Base-by-base conservation (phyloP, 2,888 invertebrate species). In the Netelia virgata region DNA sequence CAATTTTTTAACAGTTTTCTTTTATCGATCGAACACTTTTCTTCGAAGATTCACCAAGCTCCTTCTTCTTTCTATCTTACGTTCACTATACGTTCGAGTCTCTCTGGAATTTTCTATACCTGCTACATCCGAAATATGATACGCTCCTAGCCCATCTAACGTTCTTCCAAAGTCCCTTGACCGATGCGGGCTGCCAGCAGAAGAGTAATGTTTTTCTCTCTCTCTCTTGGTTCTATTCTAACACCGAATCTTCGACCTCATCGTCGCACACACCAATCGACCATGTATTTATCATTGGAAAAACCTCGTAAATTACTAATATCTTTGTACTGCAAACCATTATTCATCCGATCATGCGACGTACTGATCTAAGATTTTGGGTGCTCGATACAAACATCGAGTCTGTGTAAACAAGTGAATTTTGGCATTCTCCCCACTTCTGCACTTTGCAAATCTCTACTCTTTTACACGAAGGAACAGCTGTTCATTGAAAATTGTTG, bases 1-100 rank as follows among this genome's bases (percentile, higher is more conserved):
- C 73, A 6, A 11, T 59, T 28, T 53, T 64, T 64, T 23, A 1
- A 14, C 57, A 23, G n/a, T 9, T 66, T 68, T 18, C n/a, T 47
- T 68, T 70, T 43, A 43, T 23, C 18, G 16, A 16, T 57, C 57
- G 14, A 14, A 14, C 47, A 8, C 57, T 57, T 57, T 18, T 18
- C 10, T 47, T 47, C 11, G 47, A 47, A 14, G 47, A 14, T 3
- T 47, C 11, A 47, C 1, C 10, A 14, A 47, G 3, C 14, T 47
- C 47, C 14, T 47, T 47, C 14, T 47, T 47, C 47, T 11, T 47
- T 47, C 14, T 14, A 47, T 47, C 8, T 47, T 11, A 47, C 3
- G 10, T 47, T 47, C 47, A 47, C 47, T 14, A 47, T 47, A 14
- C 11, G 14, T 14, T 10, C 0, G 14, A 47, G 1, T 47, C 11